These are phyloP conservation scores for Nycteola revayana DNA, from an alignment of 2,888 invertebrate genomes.

Conservation along the genomic window DNA sequence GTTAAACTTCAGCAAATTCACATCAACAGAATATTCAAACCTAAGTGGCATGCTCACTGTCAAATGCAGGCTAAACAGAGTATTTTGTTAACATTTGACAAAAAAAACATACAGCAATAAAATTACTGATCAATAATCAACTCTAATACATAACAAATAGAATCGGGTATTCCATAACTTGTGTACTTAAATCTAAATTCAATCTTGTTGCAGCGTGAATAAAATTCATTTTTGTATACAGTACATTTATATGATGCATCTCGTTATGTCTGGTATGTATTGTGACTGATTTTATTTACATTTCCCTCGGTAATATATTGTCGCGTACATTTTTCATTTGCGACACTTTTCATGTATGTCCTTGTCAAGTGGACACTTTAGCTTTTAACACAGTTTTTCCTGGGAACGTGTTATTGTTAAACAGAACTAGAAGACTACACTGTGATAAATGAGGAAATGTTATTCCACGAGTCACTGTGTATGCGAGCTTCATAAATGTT, in stretches of 20 bases:
- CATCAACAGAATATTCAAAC: slow-evolving; percentile 15
- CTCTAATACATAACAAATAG: no score
- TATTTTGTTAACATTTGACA: slow-evolving; percentile 27
- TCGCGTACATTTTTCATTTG: slow-evolving; percentile 36
- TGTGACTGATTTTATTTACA: slow-evolving; percentile 37
- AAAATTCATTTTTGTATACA: slow-evolving; percentile 19
- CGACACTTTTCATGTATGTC: slow-evolving; percentile 32
- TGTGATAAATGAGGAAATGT: slow-evolving; percentile 18
- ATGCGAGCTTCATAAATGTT: no score
- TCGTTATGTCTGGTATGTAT: slow-evolving; percentile 30
- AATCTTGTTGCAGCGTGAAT: slow-evolving; percentile 10
- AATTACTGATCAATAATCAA: slow-evolving; percentile 3
- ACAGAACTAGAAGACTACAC: slow-evolving; percentile 4
- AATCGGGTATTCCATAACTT: no score
- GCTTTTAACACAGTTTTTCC: slow-evolving; percentile 20
- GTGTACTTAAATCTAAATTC: slow-evolving; percentile 17
- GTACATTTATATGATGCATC: slow-evolving; percentile 23
- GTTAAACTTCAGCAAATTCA: no score
- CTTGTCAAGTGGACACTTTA: slow-evolving; percentile 38
- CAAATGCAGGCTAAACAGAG: no score
- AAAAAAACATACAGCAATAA: slow-evolving; percentile 18
- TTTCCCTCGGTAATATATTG: slow-evolving; percentile 36
- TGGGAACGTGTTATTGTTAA: slow-evolving; percentile 20
- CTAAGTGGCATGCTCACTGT: slow-evolving; percentile 26
- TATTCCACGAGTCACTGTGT: no score